phyloP scores from a whole-genome alignment of 2,797 vertebrate species.

The Triplophysa bombifrons region DNA sequence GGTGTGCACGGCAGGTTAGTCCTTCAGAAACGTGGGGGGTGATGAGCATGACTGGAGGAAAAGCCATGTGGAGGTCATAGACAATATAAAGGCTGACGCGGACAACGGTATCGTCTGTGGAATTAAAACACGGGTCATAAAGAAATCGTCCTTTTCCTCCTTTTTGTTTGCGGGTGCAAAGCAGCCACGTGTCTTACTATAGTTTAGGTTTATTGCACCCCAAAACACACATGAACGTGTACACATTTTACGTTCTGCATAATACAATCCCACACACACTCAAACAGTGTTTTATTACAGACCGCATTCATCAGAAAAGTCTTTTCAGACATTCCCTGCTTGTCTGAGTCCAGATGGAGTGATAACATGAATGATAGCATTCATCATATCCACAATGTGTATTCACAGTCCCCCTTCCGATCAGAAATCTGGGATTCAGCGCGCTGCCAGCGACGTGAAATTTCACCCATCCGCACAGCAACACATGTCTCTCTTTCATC shows the following conservation, averaged over 20 bases:
- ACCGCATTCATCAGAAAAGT: constrained; percentile 40
- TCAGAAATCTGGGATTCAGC: constrained; percentile 59
- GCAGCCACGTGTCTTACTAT: constrained; percentile 41
- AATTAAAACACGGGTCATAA: background rate
- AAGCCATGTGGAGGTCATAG: constrained; percentile 33
- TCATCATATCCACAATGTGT: constrained; percentile 52
- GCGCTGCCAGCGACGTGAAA: constrained; percentile 60
- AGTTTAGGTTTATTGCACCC: background rate
- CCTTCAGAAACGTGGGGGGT: constrained; percentile 7
- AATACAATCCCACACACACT: constrained; percentile 1
- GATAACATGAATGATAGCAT: constrained; percentile 57
- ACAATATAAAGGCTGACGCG: constrained; percentile 18
- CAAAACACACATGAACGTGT: constrained; percentile 51
- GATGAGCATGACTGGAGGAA: constrained; percentile 4
- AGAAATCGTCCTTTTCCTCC: background rate
- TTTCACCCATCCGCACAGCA: constrained; percentile 62
- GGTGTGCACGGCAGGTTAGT: constrained; percentile 73
- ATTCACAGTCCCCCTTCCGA: constrained; percentile 53
- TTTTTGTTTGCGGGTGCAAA: background rate
- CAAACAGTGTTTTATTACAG: constrained; percentile 11
- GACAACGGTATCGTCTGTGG: background rate
- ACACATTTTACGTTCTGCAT: constrained; percentile 24
- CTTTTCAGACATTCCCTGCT: constrained; percentile 37
- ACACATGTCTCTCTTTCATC: constrained; percentile 52
- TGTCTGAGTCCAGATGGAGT: constrained; percentile 49